phyloP scores from a whole-genome alignment of 2,113 vertebrate species.

The Cardinalis cardinalis region DNA sequence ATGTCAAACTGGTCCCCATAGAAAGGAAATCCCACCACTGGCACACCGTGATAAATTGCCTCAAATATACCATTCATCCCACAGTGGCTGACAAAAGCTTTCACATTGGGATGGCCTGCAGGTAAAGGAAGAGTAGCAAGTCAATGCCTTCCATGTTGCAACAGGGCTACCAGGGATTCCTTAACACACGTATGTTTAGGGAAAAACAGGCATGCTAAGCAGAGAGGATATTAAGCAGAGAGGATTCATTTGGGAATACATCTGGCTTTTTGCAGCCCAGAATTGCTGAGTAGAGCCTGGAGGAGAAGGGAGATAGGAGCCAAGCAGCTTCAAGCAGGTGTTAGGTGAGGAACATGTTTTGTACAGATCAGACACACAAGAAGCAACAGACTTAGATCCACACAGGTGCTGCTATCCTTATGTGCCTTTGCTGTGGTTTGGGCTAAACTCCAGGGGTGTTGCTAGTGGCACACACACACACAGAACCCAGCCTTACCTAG shows the following conservation, averaged over 20 bases:
- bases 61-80: constrained; percentile 70
- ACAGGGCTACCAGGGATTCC: neutral
- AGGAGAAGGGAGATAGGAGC: neutral
- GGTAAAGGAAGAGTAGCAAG: neutral
- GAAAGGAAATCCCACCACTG: constrained; percentile 70
- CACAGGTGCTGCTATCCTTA: neutral
- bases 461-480: neutral
- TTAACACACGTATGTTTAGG: neutral
- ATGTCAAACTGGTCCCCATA: constrained; percentile 74
- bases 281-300: neutral
- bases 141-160: neutral
- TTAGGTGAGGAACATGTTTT: neutral
- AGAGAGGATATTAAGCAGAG: neutral
- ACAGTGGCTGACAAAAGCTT: constrained; percentile 65
- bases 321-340: neutral
- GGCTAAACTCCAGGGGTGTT: neutral
- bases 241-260: neutral
- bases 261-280: neutral
- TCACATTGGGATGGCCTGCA: constrained; percentile 61
- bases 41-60: constrained; percentile 66
- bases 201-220: neutral
- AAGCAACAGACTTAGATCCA: neutral
- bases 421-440: constrained; percentile 8
- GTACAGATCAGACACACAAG: neutral
- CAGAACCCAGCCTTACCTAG: constrained; percentile 44